Evolutionary conservation across 2,888 invertebrate genomes (phyloP).

Genomic region (Amphipoea oculea): DNA sequence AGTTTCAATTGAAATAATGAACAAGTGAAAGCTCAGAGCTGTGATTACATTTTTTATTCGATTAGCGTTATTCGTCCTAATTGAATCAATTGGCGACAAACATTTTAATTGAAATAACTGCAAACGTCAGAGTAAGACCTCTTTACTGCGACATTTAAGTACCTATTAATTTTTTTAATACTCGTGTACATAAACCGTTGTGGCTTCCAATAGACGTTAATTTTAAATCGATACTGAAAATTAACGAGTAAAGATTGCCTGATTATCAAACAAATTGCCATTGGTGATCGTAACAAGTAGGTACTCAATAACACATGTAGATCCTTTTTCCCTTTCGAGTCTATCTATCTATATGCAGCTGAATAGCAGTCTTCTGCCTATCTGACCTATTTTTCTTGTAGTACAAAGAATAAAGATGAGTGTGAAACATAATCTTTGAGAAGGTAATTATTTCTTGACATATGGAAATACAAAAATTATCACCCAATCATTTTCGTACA

Average conservation of each 20-base stretch:
- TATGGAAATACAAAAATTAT: background rate
- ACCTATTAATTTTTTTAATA: background rate
- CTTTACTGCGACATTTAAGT: background rate
- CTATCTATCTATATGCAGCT: no score
- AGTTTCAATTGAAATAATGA: constrained; percentile 7
- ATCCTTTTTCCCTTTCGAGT: background rate
- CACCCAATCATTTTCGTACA: background rate
- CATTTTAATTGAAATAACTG: constrained; percentile 37
- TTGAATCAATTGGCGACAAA: constrained; percentile 30
- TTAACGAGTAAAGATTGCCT: background rate
- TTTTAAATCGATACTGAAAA: background rate
- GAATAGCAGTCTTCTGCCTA: no score
- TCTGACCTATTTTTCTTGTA: no score
- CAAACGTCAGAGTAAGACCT: constrained; percentile 24
- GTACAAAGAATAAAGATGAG: background rate
- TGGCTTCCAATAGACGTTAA: background rate
- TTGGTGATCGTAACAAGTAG: background rate
- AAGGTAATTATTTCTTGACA: background rate
- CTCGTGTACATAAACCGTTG: background rate
- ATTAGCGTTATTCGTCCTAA: constrained; percentile 38
- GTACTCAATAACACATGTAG: background rate
- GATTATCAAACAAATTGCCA: background rate
- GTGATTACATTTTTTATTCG: constrained; percentile 14
- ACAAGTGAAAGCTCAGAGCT: constrained; percentile 30
- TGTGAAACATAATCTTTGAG: background rate